Percentiles rank a stretch among this genome's conserved stretches.
Conservation (phyloP, 35 echinoderm and acorn worm genomes). For the Lytechinus variegatus region DNA sequence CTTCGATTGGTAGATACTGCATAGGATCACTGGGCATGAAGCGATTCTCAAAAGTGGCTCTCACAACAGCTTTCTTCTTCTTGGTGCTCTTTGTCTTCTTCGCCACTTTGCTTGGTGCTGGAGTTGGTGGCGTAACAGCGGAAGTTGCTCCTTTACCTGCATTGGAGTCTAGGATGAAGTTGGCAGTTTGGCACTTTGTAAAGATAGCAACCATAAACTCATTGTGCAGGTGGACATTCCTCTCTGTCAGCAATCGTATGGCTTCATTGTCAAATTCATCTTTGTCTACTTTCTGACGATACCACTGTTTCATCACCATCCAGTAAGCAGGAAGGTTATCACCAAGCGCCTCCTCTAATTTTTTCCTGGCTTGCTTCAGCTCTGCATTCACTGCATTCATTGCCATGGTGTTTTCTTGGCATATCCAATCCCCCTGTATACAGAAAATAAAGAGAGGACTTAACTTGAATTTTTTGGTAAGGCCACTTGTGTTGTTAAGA, state of each 20-base stretch:
- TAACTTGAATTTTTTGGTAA: too few species aligned
- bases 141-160: constrained; percentile 38
- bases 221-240: constrained; percentile 85
- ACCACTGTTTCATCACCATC: constrained; percentile 62
- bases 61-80: constrained; percentile 80
- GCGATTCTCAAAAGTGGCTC: constrained; percentile 80
- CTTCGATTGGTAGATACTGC: constrained; percentile 70
- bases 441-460: background rate
- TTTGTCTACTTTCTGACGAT: constrained; percentile 72
- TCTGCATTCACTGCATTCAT: constrained; percentile 49
- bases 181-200: constrained; percentile 77
- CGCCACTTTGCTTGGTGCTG: constrained; percentile 55
- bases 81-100: constrained; percentile 75
- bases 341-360: constrained; percentile 32
- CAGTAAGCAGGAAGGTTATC: constrained; percentile 47
- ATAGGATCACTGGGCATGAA: constrained; percentile 80
- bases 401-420: background rate
- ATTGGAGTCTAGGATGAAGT: constrained; percentile 38
- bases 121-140: background rate
- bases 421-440: background rate
- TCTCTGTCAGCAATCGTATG: constrained; percentile 62
- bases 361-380: constrained; percentile 52
- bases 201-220: constrained; percentile 90
- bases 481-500: too few species aligned
- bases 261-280: constrained; percentile 94